Percentiles rank a stretch among this genome's conserved stretches.
These are phyloP conservation scores for Sinelater perroti DNA, from an alignment of 2,888 invertebrate species.

Conservation along the genomic window DNA sequence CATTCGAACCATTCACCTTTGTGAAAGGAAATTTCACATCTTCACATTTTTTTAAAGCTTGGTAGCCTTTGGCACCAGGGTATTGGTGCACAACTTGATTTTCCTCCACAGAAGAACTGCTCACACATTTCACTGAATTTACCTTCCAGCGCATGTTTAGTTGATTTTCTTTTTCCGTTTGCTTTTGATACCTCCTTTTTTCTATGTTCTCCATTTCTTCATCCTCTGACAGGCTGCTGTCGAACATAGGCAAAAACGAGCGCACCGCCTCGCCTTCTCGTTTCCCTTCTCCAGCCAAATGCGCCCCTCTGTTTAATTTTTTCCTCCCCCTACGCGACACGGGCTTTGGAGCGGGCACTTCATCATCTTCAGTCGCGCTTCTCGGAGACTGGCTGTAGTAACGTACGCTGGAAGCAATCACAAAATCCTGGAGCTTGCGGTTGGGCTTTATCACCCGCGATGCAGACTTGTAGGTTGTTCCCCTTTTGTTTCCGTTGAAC, in stretches of 20 bases:
- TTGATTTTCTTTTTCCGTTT: not conserved
- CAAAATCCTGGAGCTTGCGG: conserved; percentile 23
- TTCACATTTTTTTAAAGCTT: too few species aligned
- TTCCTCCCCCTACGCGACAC: not conserved
- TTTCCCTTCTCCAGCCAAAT: not conserved
- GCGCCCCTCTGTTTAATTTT: not conserved
- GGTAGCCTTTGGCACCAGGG: too few species aligned
- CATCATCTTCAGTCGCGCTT: not conserved
- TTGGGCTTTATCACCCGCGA: conserved; percentile 26
- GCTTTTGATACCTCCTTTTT: not conserved
- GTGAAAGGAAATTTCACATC: too few species aligned
- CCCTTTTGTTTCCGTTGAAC: too few species aligned
- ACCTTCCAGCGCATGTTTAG: not conserved
- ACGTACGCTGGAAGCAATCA: conserved; percentile 12
- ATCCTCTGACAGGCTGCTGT: conserved; percentile 4
- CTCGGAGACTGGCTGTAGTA: not conserved
- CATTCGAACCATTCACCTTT: conserved; percentile 1
- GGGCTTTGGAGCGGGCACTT: not conserved
- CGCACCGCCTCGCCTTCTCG: conserved; percentile 17
- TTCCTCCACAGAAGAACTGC: too few species aligned
- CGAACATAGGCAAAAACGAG: conserved; percentile 29
- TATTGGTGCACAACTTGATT: conserved; percentile 8
- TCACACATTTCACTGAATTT: not conserved
- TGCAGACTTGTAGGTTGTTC: too few species aligned
- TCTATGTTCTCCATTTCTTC: not conserved